A percentile compares a stretch with the other conserved stretches of the same genome.
Evolutionary conservation across 2,113 vertebrate species (phyloP).

Genomic region (Microtus ochrogaster): DNA sequence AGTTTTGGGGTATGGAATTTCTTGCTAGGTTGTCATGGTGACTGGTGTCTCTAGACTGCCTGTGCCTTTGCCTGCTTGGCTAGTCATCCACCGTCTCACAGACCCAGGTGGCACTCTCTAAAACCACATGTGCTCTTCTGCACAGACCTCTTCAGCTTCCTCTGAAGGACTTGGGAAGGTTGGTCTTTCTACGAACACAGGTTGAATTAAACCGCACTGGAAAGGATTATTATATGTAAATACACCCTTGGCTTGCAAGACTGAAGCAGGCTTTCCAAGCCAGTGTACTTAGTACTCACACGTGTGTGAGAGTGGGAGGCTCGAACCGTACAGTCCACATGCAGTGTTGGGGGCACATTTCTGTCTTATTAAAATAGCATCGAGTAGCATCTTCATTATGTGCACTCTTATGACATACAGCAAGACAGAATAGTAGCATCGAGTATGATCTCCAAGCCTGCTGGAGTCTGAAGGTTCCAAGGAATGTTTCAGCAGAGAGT

Average conservation of each 20-base stretch:
- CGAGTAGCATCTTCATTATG: neutral
- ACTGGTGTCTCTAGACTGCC: neutral
- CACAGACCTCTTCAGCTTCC: neutral
- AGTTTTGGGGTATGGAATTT: neutral
- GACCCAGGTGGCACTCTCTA: neutral
- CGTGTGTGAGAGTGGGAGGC: neutral
- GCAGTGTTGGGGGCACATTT: constrained; percentile 33
- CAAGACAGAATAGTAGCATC: neutral
- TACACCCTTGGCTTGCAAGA: constrained; percentile 66
- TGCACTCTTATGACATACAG: neutral
- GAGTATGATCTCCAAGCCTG: neutral
- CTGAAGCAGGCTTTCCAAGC: constrained; percentile 61
- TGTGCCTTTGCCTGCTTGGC: neutral
- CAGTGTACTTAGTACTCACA: constrained; percentile 71
- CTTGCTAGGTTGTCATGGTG: neutral
- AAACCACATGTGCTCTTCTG: neutral
- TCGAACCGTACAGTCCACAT: neutral
- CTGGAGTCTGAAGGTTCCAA: constrained; percentile 47
- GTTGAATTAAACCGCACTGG: constrained; percentile 21
- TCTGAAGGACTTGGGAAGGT: neutral
- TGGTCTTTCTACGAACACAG: constrained; percentile 31
- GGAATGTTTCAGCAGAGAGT: constrained; percentile 54
- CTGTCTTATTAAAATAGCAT: constrained; percentile 6
- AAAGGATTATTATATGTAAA: constrained; percentile 69
- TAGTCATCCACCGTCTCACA: neutral